phyloP scores from a whole-genome alignment of 2,797 vertebrate species.

The Platyrinchus mystaceus region DNA sequence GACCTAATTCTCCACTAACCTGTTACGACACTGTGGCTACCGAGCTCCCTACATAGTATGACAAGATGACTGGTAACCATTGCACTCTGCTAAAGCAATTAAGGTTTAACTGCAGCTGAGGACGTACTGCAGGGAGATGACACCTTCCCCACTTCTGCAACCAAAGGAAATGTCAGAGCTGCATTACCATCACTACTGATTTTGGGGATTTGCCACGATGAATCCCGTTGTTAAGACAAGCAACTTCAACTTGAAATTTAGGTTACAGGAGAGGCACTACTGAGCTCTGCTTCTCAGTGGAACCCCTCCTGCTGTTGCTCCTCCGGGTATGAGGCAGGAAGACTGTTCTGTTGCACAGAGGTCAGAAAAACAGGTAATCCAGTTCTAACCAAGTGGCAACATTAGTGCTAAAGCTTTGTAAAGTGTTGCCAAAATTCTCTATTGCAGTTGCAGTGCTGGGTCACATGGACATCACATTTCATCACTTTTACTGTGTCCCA shows the following conservation, averaged over 20 bases:
- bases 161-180: background rate
- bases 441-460: background rate
- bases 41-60: background rate
- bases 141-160: background rate
- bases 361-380: background rate
- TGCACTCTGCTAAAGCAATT: background rate
- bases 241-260: background rate
- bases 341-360: fast-evolving
- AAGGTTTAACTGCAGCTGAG: background rate
- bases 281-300: background rate
- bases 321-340: background rate
- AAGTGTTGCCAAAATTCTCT: background rate
- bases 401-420: background rate
- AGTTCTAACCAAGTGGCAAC: background rate
- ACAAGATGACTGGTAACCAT: background rate
- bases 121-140: background rate
- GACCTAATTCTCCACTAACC: background rate
- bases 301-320: background rate
- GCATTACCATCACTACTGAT: too few species aligned
- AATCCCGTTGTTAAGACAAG: background rate
- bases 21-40: background rate
- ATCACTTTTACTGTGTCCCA: too few species aligned
- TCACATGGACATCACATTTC: background rate
- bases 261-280: background rate
- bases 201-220: background rate